Percentiles rank a stretch among this genome's conserved stretches.
Conservation (phyloP, 2,888 invertebrate species). For the Epinotia nisella region DNA sequence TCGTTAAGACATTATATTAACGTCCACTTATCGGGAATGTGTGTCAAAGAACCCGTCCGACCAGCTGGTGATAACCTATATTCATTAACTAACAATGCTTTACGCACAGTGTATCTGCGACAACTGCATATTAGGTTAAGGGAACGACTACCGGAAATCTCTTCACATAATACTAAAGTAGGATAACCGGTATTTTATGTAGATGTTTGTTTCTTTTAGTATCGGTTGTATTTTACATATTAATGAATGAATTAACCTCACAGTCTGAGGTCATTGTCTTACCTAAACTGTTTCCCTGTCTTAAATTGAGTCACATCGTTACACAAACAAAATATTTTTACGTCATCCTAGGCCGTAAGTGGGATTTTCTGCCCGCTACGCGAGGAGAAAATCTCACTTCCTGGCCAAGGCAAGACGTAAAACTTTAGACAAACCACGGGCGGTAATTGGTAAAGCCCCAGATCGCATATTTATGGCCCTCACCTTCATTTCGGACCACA, state of each 20-base stretch:
- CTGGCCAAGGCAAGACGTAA: too few species aligned
- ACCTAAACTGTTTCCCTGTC: neutral
- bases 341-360: too few species aligned
- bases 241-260: neutral
- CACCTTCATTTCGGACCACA: too few species aligned
- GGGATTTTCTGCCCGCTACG: too few species aligned
- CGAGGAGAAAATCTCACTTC: too few species aligned
- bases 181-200: neutral
- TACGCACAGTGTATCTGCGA: slow-evolving; percentile 1
- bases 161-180: neutral
- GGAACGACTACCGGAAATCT: neutral
- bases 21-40: slow-evolving; percentile 25
- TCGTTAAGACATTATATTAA: slow-evolving; percentile 7
- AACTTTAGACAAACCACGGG: too few species aligned
- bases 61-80: slow-evolving; percentile 24
- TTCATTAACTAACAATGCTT: neutral
- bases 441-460: too few species aligned
- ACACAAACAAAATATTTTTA: neutral
- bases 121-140: neutral
- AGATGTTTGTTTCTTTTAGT: neutral
- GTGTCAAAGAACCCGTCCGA: slow-evolving; percentile 32
- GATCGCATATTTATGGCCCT: too few species aligned
- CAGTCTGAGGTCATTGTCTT: neutral
- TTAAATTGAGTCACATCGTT: neutral
- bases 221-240: neutral